Evolutionary conservation across 2,888 invertebrate genomes (phyloP).

Genomic region (Eupeodes latifasciatus): DNA sequence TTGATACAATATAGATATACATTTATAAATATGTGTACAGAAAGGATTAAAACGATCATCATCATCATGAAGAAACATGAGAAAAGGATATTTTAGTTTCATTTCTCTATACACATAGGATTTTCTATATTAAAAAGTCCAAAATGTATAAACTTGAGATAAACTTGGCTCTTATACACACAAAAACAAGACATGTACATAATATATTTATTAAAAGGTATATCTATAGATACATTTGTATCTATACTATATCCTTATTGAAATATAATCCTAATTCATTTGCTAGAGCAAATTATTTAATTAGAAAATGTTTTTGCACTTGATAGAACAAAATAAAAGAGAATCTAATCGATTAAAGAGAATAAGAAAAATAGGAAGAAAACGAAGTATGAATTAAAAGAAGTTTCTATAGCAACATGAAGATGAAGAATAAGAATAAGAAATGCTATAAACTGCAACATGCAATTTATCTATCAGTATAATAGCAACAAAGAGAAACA

Average conservation of each 20-base stretch:
- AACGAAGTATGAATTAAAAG: neutral
- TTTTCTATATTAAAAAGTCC: neutral
- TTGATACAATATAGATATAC: neutral
- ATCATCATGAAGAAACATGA: neutral
- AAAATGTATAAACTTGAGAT: conserved; percentile 6
- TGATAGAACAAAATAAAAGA: neutral
- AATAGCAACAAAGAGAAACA: conserved; percentile 8
- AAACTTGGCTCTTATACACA: neutral
- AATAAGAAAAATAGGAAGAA: neutral
- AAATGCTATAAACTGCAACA: conserved; percentile 33
- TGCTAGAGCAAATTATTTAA: conserved; percentile 68
- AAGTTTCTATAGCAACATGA: neutral
- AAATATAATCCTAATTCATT: conserved; percentile 51
- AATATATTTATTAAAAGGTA: neutral
- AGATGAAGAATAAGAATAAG: neutral
- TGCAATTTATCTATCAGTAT: conserved; percentile 44
- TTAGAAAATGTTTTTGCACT: conserved; percentile 61
- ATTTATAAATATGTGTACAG: neutral
- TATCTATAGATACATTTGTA: neutral
- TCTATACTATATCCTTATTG: neutral
- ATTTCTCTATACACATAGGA: neutral
- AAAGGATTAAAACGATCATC: neutral
- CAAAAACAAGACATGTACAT: neutral
- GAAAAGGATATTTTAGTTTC: neutral
- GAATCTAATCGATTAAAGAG: conserved; percentile 8